Base-by-base conservation (phyloP, 2,113 vertebrate genomes). In the Urocolius indicus region DNA sequence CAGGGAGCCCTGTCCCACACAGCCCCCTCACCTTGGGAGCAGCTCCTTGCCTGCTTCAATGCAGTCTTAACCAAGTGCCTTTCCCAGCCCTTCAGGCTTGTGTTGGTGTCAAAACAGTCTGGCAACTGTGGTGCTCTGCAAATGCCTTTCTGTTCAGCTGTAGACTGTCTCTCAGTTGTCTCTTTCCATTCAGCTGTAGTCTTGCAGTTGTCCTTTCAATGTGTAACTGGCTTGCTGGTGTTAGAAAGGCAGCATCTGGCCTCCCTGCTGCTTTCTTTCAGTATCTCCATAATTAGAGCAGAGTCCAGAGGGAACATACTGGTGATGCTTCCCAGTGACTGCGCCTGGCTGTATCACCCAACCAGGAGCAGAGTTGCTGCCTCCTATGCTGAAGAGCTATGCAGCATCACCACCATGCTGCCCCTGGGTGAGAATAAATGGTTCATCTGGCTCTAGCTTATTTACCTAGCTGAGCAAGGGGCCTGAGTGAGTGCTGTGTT, bases 1-100 rank as follows among this genome's bases (percentile, higher is more conserved):
- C 76, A 0, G 5, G 49, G 16, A 65, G 45, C 63, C 17, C 2
- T 54, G 22, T 16, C 36, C 48, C 78, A 46, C 48, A 27, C 22
- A 68, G 57, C 57, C 48, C 0, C 0, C 23, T 21, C 59, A 24
- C 77, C 66, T 63, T 29, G 48, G 52, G 69, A 66, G 5, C 5
- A 14, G 43, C 43, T 91, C 0, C 0, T 78, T 87, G 61, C 49
- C 78, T 4, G 0, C 46, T 59, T 78, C 62, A 69, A 1, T 4
- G 5, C n/a, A 17, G 18, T 41, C 26, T 72, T 74, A 41, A 57
- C 51, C 32, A 17, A 57, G 62, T n/a, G 2, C 17, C 1, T 0
- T 77, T 18, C 29, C 30, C 41, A 84, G 65, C 66, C 74, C 43
- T 81, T 83, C 19, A 63, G 55, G 45, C 68, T 95, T 0, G 0